Base-by-base conservation (phyloP, 2,797 vertebrate genomes). In the Telmatherina bonti region DNA sequence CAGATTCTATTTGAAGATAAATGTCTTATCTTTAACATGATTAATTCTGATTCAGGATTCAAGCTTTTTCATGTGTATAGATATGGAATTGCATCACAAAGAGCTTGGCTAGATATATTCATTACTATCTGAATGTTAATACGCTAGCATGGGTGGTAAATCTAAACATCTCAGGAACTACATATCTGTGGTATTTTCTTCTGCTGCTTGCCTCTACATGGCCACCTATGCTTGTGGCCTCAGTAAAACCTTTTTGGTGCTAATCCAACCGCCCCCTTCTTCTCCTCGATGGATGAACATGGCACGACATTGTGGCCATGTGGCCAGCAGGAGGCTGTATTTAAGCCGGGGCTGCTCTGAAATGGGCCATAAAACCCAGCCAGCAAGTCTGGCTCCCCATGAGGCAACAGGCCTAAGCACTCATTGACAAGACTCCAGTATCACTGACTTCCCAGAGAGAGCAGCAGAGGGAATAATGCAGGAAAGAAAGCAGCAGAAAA, bases 341-440 rank as follows among this genome's bases (percentile, higher is more conserved):
- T 93, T 92, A 91, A 92, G 91, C 91, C 7, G 83, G 84, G 77
- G 84, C 85, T 75, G 82, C 88, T 82, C 90, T 76, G 89, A 91
- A 91, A 89, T 82, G 90, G 86, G 82, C 88, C 88, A 87, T 90
- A 92, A 92, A 92, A 88, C 87, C 84, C 79, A 81, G 91, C 91
- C 92, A 90, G 90, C 78, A 79, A 91, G 92, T 94, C 92, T 93
- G 89, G 86, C 90, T 88, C 86, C 87, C 88, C 65, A 65, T 82
- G 82, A 92, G 88, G 89, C 86, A 85, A 74, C 11, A 59, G 79
- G 88, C 85, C 89, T 87, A 91, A 91, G 89, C 86, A 89, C 83
- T 91, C 89, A 83, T 89, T 93, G 91, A 91, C 87, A 89, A 82
- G 84, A 87, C 80, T 91, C 88, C 90, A 91, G 80, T 85, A 83